Base-by-base conservation (phyloP, 2,113 vertebrate genomes). In the Pseudopipra pipra region DNA sequence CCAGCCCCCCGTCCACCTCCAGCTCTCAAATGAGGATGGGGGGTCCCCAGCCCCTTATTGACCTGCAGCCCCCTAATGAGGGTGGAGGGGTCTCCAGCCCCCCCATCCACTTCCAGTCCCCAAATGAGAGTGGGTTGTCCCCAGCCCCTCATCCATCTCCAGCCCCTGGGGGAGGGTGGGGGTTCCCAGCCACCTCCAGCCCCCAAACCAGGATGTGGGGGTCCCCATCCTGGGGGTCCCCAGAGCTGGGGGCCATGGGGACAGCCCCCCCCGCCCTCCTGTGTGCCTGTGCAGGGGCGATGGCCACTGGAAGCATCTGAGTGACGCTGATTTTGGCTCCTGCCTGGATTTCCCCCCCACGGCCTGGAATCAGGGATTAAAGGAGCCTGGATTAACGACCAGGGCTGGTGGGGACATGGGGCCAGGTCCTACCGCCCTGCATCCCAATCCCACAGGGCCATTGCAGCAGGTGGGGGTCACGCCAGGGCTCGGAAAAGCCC, bases 371-470 rank as follows among this genome's bases (percentile, higher is more conserved):
- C 51, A 8, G 6, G 5, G 12, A 13, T 10, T 30, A 23, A 52
- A 72, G 3, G 43, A 73, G 22, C 28, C 39, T 5, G n/a, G 12
- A 18, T 70, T 16, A 41, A 46, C 0, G 2, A 54, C 7, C 0
- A 2, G 58, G 14, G 37, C 58, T 41, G 81, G 13, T 30, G 31
- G 4, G 12, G 35, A 17, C 39, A 3, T 2, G 8, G 61, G 13
- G 58, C 11, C 1, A 1, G 30, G 15, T 20, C 54, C 49, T 2
- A 1, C 12, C 1, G 2, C 5, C 1, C 4, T 5, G 9, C 15
- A 0, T 12, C 56, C 39, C 5, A 0, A 18, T 13, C 63, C 70
- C 68, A 6, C 31, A 1, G 44, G 85, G 44, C 9, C 51, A 4
- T 5, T 0, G 16, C 1, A 2, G 62, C 39, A 3, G 4, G 1